These are phyloP conservation scores for Calycopis cecrops DNA, from an alignment of 1,140 invertebrate species.

Conservation along the genomic window DNA sequence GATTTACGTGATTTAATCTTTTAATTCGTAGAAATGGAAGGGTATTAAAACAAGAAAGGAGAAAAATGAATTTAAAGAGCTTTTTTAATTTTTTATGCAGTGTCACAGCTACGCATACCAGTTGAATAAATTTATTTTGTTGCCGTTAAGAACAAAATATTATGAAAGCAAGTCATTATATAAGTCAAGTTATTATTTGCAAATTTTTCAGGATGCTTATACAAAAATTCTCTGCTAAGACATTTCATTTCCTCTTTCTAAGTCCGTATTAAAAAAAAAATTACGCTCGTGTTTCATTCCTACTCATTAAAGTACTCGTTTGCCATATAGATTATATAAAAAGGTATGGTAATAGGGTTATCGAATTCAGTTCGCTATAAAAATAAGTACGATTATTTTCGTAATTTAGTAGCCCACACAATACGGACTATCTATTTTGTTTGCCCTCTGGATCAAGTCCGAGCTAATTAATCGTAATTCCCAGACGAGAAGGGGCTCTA, in stretches of 20 bases:
- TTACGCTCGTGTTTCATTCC: not conserved
- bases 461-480: constrained; percentile 16
- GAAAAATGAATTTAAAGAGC: no score
- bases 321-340: not conserved
- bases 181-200: no score
- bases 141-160: no score
- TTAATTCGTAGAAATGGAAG: not conserved
- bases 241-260: no score
- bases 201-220: no score
- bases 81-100: not conserved
- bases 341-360: not conserved
- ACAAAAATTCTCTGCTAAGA: no score
- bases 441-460: constrained; percentile 15
- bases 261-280: no score
- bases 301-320: not conserved
- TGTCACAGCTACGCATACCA: no score
- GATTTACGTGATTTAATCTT: not conserved
- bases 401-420: constrained; percentile 11
- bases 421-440: constrained; percentile 15
- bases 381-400: not conserved
- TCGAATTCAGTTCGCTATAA: not conserved
- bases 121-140: no score
- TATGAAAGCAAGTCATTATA: no score
- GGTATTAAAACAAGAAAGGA: not conserved
- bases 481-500: not conserved